Evolutionary conservation across 23 tunicate genomes (phyloP).

Genomic region (Diplosoma virens): DNA sequence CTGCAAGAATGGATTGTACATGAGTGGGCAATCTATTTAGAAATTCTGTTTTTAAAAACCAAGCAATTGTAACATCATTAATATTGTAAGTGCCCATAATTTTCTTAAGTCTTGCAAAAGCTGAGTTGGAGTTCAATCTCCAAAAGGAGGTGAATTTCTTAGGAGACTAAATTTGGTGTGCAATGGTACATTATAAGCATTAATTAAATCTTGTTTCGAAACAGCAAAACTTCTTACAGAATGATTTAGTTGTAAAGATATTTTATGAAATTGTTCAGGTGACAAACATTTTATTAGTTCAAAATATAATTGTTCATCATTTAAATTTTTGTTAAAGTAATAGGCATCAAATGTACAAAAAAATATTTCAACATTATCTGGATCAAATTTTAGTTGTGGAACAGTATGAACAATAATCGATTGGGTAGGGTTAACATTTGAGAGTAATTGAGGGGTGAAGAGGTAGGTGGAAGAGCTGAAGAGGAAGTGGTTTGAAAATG

Average conservation of each 20-base stretch:
- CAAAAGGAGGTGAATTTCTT: background rate
- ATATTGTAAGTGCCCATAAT: background rate
- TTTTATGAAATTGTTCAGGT: background rate
- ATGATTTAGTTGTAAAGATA: background rate
- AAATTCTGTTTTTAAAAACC: constrained; percentile 7
- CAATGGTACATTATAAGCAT: background rate
- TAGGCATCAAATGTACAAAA: background rate
- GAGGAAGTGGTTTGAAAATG: no score
- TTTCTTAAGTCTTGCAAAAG: background rate
- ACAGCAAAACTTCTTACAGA: background rate
- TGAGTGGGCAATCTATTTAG: background rate
- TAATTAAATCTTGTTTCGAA: background rate
- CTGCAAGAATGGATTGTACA: background rate
- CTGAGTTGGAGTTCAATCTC: constrained; percentile 7
- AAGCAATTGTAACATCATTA: background rate
- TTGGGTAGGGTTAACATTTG: no score
- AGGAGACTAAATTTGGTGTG: background rate
- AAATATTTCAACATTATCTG: constrained; percentile 6
- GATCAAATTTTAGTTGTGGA: background rate
- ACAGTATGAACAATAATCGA: background rate
- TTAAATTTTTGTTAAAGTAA: background rate
- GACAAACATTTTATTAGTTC: background rate
- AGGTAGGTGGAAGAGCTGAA: no score
- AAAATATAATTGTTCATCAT: constrained; percentile 6
- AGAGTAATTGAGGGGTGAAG: no score